Evolutionary conservation across 2,113 vertebrate species (phyloP), one percentile per base, ranked within the genome.

Genomic region (Clarias gariepinus): DNA sequence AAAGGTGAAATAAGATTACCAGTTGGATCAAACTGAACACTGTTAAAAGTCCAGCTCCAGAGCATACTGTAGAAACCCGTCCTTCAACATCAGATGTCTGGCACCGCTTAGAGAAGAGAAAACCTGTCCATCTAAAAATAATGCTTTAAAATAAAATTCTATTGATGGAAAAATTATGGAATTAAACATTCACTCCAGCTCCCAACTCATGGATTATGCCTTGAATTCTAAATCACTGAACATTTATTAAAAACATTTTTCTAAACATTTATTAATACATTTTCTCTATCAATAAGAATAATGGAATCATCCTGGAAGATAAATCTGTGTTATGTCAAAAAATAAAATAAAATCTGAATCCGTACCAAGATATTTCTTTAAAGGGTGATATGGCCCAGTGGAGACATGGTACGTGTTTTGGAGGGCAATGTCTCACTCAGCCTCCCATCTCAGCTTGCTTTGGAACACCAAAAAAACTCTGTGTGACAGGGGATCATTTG

Each of bases 51-150:
- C 25, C 86, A 83, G 52, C 6, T 19, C 10, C 52, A 53, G 86
- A 55, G 64, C 19, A 47, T 47, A 47, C 47, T 47, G 47, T 63
- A 57, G 77, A 18, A 85, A 41, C 36, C 25, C 9, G 12, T 63
- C 71, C 47, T 33, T 85, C 55, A 47, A 88, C 64, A 81, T 81
- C 41, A 85, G 64, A 84, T 74, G 30, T 63, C 23, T 47, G 36
- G 33, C 69, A 73, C 69, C 23, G 36, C 19, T 85, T 73, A 57
- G 30, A 11, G 53, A 76, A 11, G 53, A 76, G 33, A 33, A 55
- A 64, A 18, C 30, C 60, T 66, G 57, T 88, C 9, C 30, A 82
- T 88, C 21, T 47, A 47, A 85, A 82, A 88, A 76, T 88, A 23
- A 64, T 58, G 61, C 71, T 36, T 47, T 74, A 74, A 74, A 47